A percentile compares a stretch with the other conserved stretches of the same genome.
phyloP scores from a whole-genome alignment of 64 coral and sea anemone genomes.

The Montipora cactus region DNA sequence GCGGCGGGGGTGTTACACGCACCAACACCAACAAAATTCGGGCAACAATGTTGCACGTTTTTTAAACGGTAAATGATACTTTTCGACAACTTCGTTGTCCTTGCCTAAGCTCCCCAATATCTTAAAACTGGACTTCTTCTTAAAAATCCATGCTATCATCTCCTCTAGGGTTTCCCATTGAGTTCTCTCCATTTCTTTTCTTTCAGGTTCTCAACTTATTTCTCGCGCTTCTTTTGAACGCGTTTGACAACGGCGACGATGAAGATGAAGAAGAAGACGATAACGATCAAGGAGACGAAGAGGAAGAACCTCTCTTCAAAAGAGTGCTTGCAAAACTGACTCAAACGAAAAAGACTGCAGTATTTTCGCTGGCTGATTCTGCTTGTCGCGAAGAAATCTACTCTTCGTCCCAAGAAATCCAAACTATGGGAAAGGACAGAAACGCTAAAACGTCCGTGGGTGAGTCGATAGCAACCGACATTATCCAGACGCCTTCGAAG shows the following conservation, averaged over 20 bases:
- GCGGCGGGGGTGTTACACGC: too few relatives aligned
- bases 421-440: background rate
- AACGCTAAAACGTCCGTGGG: background rate
- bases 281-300: background rate
- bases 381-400: background rate
- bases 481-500: background rate
- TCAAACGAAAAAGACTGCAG: constrained; percentile 42
- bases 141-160: too few relatives aligned
- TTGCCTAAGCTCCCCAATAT: too few relatives aligned
- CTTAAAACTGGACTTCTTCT: too few relatives aligned
- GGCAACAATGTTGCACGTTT: too few relatives aligned
- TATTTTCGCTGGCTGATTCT: background rate
- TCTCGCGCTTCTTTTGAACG: constrained; percentile 63
- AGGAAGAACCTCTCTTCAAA: constrained; percentile 11
- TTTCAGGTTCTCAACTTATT: constrained; percentile 71
- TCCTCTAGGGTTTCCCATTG: too few relatives aligned
- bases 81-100: too few relatives aligned
- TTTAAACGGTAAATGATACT: too few relatives aligned
- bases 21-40: too few relatives aligned
- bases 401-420: constrained; percentile 25
- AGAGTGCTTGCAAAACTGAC: constrained; percentile 9
- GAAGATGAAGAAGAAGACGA: constrained; percentile 29
- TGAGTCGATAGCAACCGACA: background rate
- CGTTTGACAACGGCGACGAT: constrained; percentile 68
- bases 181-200: background rate